Conservation (phyloP, 1,140 invertebrate species). For the Drosophila micromelanica region DNA sequence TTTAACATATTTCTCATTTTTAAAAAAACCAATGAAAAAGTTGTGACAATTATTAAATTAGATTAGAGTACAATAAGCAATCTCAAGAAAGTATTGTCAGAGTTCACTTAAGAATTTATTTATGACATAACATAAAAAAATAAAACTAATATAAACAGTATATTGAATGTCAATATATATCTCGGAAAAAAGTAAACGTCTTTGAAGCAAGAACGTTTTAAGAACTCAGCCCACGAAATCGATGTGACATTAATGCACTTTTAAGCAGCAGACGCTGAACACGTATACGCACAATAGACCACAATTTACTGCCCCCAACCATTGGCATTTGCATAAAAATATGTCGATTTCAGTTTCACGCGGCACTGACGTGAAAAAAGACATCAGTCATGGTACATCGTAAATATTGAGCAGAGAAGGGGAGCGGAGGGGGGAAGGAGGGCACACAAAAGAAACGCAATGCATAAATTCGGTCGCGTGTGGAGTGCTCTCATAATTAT, state of each 20-base stretch:
- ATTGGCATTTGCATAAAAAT: conserved; percentile 52
- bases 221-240: not conserved
- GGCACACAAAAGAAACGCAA: conserved; percentile 45
- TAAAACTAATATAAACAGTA: too few species aligned
- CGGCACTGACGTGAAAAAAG: conserved; percentile 35
- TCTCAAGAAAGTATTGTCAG: too few species aligned
- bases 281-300: conserved; percentile 23
- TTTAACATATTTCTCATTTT: too few species aligned
- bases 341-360: conserved; percentile 32
- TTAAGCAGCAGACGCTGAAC: conserved; percentile 2
- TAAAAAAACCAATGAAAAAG: too few species aligned
- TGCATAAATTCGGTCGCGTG: conserved; percentile 60
- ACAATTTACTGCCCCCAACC: conserved; percentile 20
- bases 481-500: conserved; percentile 53
- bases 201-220: not conserved
- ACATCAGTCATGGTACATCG: conserved; percentile 57
- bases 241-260: conserved; percentile 16
- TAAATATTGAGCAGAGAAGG: conserved; percentile 54
- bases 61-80: too few species aligned
- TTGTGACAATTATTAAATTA: too few species aligned
- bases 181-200: too few species aligned
- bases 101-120: too few species aligned
- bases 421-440: not conserved
- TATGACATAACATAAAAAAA: too few species aligned
- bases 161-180: too few species aligned